Conservation (phyloP, 2,888 invertebrate genomes). For the Zeuzera pyrina region DNA sequence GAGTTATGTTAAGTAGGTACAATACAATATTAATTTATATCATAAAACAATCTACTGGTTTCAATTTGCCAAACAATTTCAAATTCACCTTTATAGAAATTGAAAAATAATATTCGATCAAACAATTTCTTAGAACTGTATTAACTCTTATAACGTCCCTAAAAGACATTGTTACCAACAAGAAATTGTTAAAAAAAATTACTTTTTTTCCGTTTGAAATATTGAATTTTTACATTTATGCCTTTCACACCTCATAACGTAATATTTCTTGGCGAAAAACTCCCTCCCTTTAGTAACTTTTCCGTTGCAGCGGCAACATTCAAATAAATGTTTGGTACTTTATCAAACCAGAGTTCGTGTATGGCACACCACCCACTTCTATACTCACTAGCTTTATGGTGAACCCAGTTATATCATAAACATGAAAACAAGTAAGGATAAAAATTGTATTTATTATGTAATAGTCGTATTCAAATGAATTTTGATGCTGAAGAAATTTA, state of each 20-base stretch:
- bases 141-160: constrained; percentile 23
- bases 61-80: too few relatives aligned
- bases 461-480: background rate
- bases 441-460: background rate
- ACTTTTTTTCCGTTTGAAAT: constrained; percentile 53
- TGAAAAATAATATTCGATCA: background rate
- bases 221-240: constrained; percentile 73
- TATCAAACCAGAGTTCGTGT: constrained; percentile 43
- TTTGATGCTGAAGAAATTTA: background rate
- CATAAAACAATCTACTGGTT: too few relatives aligned
- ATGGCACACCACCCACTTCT: too few relatives aligned
- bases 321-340: constrained; percentile 69
- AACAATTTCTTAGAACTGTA: background rate
- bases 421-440: too few relatives aligned
- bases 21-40: too few relatives aligned
- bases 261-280: constrained; percentile 60
- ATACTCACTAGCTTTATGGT: constrained; percentile 2
- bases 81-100: too few relatives aligned
- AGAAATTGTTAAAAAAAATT: constrained; percentile 54
- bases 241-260: constrained; percentile 72
- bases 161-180: constrained; percentile 44
- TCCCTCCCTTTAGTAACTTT: constrained; percentile 53
- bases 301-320: constrained; percentile 62
- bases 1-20: too few relatives aligned
- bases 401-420: too few relatives aligned